Base-by-base conservation (phyloP, 2,888 invertebrate genomes). In the Cremastinae sp. region DNA sequence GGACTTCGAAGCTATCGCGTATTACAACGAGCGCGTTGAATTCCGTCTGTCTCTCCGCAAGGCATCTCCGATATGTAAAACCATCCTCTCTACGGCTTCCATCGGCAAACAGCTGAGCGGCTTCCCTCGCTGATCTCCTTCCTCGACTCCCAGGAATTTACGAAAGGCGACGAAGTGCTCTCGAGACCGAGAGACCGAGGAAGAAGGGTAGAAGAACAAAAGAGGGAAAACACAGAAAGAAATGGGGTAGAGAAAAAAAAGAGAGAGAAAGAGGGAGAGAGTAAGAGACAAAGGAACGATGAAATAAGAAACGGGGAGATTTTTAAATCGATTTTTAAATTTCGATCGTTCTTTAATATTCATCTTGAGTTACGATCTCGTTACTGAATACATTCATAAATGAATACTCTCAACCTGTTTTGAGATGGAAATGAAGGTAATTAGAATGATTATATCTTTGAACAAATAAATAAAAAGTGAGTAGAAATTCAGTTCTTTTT, bases 31-130 rank as follows among this genome's bases (percentile, higher is more conserved):
- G 37, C 53, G 62, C 61, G 62, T 49, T 51, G 68, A 59, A 47
- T 59, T 53, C 62, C 70, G 55, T 73, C 72, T 53, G 62, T 65
- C 75, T 41, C 71, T 71, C 68, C 65, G 66, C 66, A 68, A 59
- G 56, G 56, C 77, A 65, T 61, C 45, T 62, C 69, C 71, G 75
- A 68, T 68, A 68, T 69, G 79, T 80, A 77, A 78, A 76, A 80
- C 70, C 74, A 74, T 78, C 2, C 2, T 71, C 79, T 70, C 77
- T 83, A 87, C 61, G 86, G 87, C 85, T 87, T 86, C 87, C 85
- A 86, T 84, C 73, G 82, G 82, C 83, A 85, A 87, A 87, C 86
- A 87, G 84, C 85, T 84, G 85, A 87, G 77, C 77, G 85, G 86
- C 85, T 87, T 86, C 86, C 76, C 82, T 77, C 75, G 2, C 28